Base-by-base conservation (phyloP, 1,140 invertebrate species). In the Eubasilissa regina region DNA sequence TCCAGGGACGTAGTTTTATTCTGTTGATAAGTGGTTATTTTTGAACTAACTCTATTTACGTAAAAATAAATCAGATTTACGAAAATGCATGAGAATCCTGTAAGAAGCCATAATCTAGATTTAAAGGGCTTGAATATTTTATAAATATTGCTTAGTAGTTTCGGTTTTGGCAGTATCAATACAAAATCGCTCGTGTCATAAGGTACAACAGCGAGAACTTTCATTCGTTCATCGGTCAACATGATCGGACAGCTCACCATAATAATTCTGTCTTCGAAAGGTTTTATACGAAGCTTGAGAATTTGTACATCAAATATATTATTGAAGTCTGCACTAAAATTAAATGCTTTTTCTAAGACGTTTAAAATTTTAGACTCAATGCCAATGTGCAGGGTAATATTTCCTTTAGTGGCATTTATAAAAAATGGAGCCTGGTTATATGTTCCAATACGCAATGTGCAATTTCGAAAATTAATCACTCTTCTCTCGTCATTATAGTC, bases 121-220 rank as follows among this genome's bases (percentile, higher is more conserved):
- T 56, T 13, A 6, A 73, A 56, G 10, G 70, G 70, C 25, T 56
- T 56, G 13, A 74, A 74, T 11, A 74, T 56, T 44, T 58, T 74
- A 0, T 56, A 11, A 17, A 73, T n/a, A 55, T 56, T 55, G 25
- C 55, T 15, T 35, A 73, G n/a, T 4, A 8, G 13, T 15, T 15
- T 35, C 13, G 70, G 70, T 44, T 19, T 10, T 3, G 70, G 4
- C 12, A 73, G 6, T n/a, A 73, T 11, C 51, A 73, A 15, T 3
- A 9, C n/a, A 11, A 35, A 55, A 15, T 73, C 13, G 25, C 0
- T 44, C 0, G 9, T 56, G 15, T 73, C 70, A 45, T 21, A 73
- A 4, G 70, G 48, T 8, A 56, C 43, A 3, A 35, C n/a, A 4
- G 43, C 6, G 0, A 35, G n/a, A 12, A n/a, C 21, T 4, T 0